Evolutionary conservation across 2,113 vertebrate species (phyloP).

Genomic region (Motacilla alba): DNA sequence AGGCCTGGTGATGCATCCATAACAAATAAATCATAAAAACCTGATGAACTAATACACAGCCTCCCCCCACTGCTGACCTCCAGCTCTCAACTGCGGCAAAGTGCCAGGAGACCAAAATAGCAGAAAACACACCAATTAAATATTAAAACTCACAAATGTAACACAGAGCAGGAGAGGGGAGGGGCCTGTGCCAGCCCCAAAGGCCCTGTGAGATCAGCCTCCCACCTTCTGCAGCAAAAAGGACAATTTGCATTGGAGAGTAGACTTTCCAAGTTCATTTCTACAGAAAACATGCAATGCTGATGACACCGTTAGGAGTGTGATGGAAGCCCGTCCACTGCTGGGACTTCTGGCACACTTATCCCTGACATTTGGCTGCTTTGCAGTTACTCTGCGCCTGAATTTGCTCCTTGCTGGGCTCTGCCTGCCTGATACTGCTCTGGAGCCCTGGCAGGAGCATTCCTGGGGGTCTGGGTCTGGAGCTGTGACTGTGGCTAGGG

Average conservation of each 20-base stretch:
- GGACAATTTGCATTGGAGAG: background rate
- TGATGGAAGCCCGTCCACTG: background rate
- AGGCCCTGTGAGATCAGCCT: background rate
- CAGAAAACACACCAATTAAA: background rate
- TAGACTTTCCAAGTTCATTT: constrained; percentile 13
- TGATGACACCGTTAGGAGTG: constrained; percentile 17
- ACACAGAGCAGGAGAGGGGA: background rate
- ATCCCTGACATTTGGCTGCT: background rate
- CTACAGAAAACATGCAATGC: background rate
- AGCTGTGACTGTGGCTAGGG: background rate
- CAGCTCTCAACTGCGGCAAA: background rate
- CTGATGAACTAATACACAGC: background rate
- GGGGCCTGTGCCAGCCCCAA: background rate
- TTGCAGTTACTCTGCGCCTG: background rate
- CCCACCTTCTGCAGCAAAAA: constrained; percentile 12
- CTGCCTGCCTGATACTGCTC: background rate
- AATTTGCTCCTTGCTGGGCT: background rate
- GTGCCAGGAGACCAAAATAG: background rate
- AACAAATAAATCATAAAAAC: background rate
- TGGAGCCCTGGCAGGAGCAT: background rate
- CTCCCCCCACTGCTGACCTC: background rate
- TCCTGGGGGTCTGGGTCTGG: background rate
- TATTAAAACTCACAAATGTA: constrained; percentile 27
- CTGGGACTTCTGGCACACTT: background rate
- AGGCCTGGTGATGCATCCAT: background rate